Base-by-base conservation (phyloP, 2,113 vertebrate genomes). In the Lonchura striata region DNA sequence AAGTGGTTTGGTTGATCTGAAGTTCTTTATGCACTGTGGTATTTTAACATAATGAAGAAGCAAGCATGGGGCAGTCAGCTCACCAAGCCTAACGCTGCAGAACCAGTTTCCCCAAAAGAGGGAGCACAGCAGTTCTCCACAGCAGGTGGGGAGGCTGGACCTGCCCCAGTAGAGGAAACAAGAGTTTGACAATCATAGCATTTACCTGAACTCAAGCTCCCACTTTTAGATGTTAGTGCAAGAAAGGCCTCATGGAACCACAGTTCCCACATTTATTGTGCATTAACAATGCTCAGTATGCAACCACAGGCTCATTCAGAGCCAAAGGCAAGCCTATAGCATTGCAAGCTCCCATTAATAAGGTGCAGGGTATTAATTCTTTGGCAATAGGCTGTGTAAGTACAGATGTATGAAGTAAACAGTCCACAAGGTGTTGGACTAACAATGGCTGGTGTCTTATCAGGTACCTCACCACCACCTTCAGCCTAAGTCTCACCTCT, bases 81-180 rank as follows among this genome's bases (percentile, higher is more conserved):
- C 88, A 52, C 78, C 80, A 56, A 71, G 69, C 78, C 47, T 78
- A 92, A 95, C 22, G 91, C 88, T 82, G 91, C 86, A 93, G 86
- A 96, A 96, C 95, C 95, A 86, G 95, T 95, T 94, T 90, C 37
- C 44, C 60, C 30, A 92, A 78, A 57, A 70, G 72, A 86, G 1
- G 9, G 47, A 78, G 60, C 49, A 30, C 44, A 37, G 56, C 6
- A 19, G 17, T 6, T 30, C 63, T 93, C 80, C 80, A 63, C 92
- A 96, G 86, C 54, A 25, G 0, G 27, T 33, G 35, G 23, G 10
- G 21, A 77, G 37, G 37, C 41, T 64, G 4, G 30, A 59, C 49
- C 31, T 21, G 41, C 9, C 20, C 15, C 71, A 74, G 54, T 0
- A 86, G 27, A 80, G 50, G 21, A 8, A 83, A 80, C 0, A 24